phyloP scores from a whole-genome alignment of 1,140 invertebrate species.

The Drosophila nikananu region DNA sequence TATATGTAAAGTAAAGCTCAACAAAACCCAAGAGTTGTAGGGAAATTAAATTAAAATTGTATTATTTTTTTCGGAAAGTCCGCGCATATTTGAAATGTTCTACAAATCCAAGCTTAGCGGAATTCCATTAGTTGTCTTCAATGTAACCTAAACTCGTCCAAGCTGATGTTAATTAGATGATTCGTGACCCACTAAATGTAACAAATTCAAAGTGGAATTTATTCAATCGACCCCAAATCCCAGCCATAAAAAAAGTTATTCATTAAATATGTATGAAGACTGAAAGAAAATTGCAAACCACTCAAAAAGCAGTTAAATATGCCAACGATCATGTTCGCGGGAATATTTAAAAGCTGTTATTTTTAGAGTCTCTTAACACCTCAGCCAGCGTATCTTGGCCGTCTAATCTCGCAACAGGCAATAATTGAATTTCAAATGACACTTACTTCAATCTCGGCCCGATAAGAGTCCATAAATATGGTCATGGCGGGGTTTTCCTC shows the following conservation, averaged over 20 bases:
- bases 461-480: constrained; percentile 57
- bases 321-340: neutral
- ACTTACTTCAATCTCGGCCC: constrained; percentile 64
- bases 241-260: neutral
- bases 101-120: neutral
- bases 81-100: neutral
- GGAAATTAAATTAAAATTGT: neutral
- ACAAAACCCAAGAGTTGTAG: neutral
- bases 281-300: constrained; percentile 19
- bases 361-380: constrained; percentile 19
- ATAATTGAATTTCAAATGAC: constrained; percentile 58
- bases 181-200: constrained; percentile 11
- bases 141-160: neutral
- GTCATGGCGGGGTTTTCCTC: constrained; percentile 21
- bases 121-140: neutral
- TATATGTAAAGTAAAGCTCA: neutral
- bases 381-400: neutral
- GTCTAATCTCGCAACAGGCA: constrained; percentile 45
- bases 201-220: neutral
- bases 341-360: constrained; percentile 26
- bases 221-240: constrained; percentile 17
- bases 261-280: constrained; percentile 5
- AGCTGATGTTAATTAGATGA: neutral
- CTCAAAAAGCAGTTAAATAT: constrained; percentile 28
- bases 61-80: neutral